These are phyloP conservation scores for Tenthredo distinguenda DNA, from an alignment of 2,888 invertebrate genomes.

Conservation along the genomic window DNA sequence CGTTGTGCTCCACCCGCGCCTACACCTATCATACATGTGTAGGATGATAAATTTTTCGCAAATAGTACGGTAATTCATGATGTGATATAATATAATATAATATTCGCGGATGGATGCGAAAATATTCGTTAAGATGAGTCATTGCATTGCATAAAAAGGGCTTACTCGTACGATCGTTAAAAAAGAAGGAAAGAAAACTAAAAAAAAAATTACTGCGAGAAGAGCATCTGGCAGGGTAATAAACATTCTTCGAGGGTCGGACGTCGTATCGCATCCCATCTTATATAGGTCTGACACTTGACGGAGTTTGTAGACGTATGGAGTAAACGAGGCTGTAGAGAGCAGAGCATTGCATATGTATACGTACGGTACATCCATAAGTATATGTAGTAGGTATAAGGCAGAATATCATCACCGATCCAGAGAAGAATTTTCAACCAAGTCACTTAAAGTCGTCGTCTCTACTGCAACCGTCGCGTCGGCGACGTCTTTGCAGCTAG, in stretches of 20 bases:
- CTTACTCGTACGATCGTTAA: neutral
- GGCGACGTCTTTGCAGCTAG: constrained; percentile 58
- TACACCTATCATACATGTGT: neutral
- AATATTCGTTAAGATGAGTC: neutral
- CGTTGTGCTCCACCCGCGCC: neutral
- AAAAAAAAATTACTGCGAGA: neutral
- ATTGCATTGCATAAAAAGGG: neutral
- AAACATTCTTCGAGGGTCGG: constrained; percentile 62
- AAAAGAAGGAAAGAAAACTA: neutral
- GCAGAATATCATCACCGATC: neutral
- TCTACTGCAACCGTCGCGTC: neutral
- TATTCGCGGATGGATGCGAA: neutral
- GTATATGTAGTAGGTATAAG: neutral
- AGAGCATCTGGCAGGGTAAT: constrained; percentile 60
- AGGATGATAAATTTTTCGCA: neutral
- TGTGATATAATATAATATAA: neutral
- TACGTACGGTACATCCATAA: neutral
- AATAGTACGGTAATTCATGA: neutral
- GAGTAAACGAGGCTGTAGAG: neutral
- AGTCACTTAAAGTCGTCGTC: neutral
- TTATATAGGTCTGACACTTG: constrained; percentile 26
- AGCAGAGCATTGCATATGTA: neutral
- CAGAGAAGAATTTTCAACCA: neutral
- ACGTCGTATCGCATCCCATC: constrained; percentile 3
- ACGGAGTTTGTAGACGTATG: neutral